Evolutionary conservation across 2,888 invertebrate species (phyloP), one percentile per base, ranked within the genome.

Genomic region (Drosophila testacea): DNA sequence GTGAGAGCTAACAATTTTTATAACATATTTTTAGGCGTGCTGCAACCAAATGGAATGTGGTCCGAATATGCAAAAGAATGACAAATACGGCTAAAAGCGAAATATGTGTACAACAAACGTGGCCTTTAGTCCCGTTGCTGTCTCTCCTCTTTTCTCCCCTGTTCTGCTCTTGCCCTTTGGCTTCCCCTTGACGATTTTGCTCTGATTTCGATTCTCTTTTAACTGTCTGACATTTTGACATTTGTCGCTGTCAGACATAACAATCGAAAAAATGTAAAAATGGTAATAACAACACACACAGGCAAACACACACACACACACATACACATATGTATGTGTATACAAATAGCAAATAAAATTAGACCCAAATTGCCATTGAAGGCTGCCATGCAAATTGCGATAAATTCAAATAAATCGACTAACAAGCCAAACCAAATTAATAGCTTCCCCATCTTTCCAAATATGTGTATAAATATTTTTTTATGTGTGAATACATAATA

Each of bases 181-280:
- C 54, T 56, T 22, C 13, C 38, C 59, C 38, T 51, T 62, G 59
- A 47, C 54, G 13, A 27, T 13, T 39, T 60, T 41, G 50, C 57
- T 34, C 60, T 11, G 41, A 50, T 61, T 55, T 59, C 63, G 67
- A 52, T 48, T 39, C 41, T 65, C 44, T 67, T 68, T 71, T 75
- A 68, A 75, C 75, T 72, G 82, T 62, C 61, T 82, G 85, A 73
- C 85, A 81, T 82, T 84, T 63, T 84, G 83, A 79, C 81, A 81
- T 81, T 81, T 82, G 76, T 81, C 83, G 79, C 85, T 81, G 81
- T 81, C 81, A 85, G 77, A 81, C 81, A 76, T 77, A 85, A 81
- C 81, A 82, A 81, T 81, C 85, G 81, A 79, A 61, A 83, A 72
- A 76, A 65, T 65, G 72, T 73, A 79, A 73, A 83, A 76, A 76